A percentile compares a stretch with the other conserved stretches of the same genome.
phyloP scores from a whole-genome alignment of 2,888 invertebrate species.

The Zaprionus bogoriensis region DNA sequence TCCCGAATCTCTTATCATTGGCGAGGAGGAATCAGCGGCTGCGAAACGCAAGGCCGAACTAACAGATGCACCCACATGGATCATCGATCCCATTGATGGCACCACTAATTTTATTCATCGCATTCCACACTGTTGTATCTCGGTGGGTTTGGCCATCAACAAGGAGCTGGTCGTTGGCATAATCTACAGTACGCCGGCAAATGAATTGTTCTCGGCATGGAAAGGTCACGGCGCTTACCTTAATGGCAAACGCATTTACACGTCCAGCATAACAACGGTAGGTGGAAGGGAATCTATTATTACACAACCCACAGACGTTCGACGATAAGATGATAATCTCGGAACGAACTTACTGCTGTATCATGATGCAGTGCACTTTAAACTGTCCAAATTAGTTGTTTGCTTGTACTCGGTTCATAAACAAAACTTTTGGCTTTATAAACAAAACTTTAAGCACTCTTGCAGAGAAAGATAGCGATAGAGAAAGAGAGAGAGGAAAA shows the following conservation, averaged over 20 bases:
- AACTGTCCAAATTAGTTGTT: constrained; percentile 20
- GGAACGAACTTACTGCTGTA: constrained; percentile 4
- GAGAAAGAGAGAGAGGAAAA: neutral
- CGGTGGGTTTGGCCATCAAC: constrained; percentile 86
- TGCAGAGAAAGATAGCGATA: too few species aligned
- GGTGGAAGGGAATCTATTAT: constrained; percentile 34
- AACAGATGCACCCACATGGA: constrained; percentile 92
- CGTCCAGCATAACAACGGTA: constrained; percentile 77
- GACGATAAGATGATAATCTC: constrained; percentile 13
- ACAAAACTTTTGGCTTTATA: constrained; percentile 1
- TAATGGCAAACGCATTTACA: constrained; percentile 86
- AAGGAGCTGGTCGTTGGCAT: constrained; percentile 87
- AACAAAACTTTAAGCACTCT: constrained; percentile 16
- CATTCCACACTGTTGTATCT: constrained; percentile 88
- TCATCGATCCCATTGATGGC: constrained; percentile 94
- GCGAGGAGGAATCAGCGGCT: constrained; percentile 86
- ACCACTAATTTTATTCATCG: constrained; percentile 91
- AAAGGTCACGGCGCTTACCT: constrained; percentile 90
- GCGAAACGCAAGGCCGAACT: constrained; percentile 81
- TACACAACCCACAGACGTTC: constrained; percentile 8
- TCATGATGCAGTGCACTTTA: constrained; percentile 1
- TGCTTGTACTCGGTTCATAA: constrained; percentile 9
- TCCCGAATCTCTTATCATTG: constrained; percentile 89
- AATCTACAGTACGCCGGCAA: constrained; percentile 89
- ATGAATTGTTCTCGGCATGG: constrained; percentile 89